Base-by-base conservation (phyloP, 1,140 invertebrate species). In the Drosophila fuyamai region DNA sequence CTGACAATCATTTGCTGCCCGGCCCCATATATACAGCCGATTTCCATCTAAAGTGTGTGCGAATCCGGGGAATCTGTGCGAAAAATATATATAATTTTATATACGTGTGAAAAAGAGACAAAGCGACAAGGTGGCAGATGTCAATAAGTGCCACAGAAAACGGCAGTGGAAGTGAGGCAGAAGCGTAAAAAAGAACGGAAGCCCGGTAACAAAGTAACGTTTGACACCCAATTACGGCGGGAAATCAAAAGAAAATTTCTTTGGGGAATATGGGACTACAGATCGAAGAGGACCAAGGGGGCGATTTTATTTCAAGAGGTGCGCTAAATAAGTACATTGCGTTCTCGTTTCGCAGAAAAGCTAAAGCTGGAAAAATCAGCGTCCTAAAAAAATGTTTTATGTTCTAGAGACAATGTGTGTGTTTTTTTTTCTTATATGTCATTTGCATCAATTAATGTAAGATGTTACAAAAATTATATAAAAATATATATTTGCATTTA, bases 191-290 rank as follows among this genome's bases (percentile, higher is more conserved):
- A 59, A 46, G 53, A 72, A 53, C 65, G 78, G 75, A 80, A 81
- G 59, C 55, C 72, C 60, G 65, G 82, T 74, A 84, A 84, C 81
- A 84, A 84, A 81, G 83, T 81, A 82, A 81, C 78, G 74, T 81
- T 85, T 86, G 82, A 85, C 82, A 85, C 82, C 82, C 82, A 85
- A 85, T 85, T 86, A 88, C 82, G 82, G 82, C 83, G 79, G 75
- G 75, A 86, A 86, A 82, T 86, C 82, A 86, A 86, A 86, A 82
- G 79, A 72, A 86, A 86, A 86, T 82, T 86, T 76, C 79, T 70
- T 58, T 74, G 66, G 78, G 77, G 73, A 84, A 85, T 85, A 65
- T 72, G 59, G 68, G 65, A 60, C 40, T 51, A 36, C 27, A 32
- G 47, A 58, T 48, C 29, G 58, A 40, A 44, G 44, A 53, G 57